Evolutionary conservation across 2,797 vertebrate species (phyloP).

Genomic region (Ciconia nigra): DNA sequence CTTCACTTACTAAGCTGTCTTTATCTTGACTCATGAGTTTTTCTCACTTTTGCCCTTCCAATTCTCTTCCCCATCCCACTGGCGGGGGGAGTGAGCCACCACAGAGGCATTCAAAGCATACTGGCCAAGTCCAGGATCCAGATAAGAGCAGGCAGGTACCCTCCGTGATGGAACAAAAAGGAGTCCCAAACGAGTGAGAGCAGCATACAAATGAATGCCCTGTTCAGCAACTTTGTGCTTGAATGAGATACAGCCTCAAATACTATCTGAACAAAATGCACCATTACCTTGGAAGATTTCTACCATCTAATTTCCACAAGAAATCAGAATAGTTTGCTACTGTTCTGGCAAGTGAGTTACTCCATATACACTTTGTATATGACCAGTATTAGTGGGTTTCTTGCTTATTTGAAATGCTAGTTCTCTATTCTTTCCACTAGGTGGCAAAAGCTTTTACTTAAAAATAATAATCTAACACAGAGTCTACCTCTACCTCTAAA

Average conservation of each 20-base stretch:
- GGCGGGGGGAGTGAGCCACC: not conserved
- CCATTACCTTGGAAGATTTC: not conserved
- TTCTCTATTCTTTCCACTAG: slow-evolving; percentile 57
- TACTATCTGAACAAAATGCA: not conserved
- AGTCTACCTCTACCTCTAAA: not conserved
- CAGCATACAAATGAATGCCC: not conserved
- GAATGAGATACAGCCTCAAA: not conserved
- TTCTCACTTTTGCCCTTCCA: not conserved
- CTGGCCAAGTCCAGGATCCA: not conserved
- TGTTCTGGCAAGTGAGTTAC: not conserved
- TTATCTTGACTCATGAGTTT: not conserved
- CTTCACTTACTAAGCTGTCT: not conserved
- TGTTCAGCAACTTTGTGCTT: not conserved
- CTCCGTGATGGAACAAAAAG: not conserved
- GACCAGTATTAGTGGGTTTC: not conserved
- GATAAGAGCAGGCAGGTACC: not conserved
- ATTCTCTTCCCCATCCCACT: not conserved
- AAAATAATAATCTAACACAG: not conserved
- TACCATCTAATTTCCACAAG: not conserved
- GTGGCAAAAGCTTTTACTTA: slow-evolving; percentile 49
- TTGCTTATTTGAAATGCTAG: not conserved
- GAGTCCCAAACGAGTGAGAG: not conserved
- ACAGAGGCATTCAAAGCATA: not conserved
- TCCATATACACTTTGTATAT: not conserved
- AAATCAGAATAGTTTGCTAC: not conserved